Evolutionary conservation across 37 sponge, comb jelly and placozoan genomes (phyloP), one percentile per base, ranked within the genome.

Genomic region (Haliclona indistincta): DNA sequence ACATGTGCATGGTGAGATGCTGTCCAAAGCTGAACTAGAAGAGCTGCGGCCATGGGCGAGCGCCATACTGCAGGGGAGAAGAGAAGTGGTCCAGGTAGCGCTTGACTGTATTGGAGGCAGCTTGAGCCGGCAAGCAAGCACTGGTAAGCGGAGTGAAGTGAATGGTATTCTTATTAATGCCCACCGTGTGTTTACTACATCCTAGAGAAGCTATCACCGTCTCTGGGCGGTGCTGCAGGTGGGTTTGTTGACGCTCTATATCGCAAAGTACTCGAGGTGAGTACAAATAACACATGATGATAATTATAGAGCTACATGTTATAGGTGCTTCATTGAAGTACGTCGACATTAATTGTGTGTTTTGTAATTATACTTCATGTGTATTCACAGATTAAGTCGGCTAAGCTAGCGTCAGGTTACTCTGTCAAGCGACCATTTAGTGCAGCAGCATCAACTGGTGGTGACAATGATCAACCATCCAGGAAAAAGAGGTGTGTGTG

Each of bases 31-130:
- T 32, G 84, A 82, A 58, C n/a, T 93, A 20, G 93, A 80, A 37
- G 85, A 79, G 29, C 55, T 93, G 10, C 75, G 85, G 55, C 86
- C 93, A 34, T 88, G 86, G 86, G 69, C 88, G 15, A 40, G 81
- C 36, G 56, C 61, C 8, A 38, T 76, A 17, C 69, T 88, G n/a
- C 90, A 90, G 23, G 68, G 76, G n/a, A 53, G 65, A 7, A 67
- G 80, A 36, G 26, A 29, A 2, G 69, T 87, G 17, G 81, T 87
- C 56, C 61, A 54, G 29, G 53, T 75, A 39, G 81, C 76, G 1
- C 44, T 87, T 32, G 87, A 87, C 64, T 87, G 87, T 44, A 68
- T 87, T 35, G 81, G 62, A 0, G 75, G 75, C 36, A 87, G 77
- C 65, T 43, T 87, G 36, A 87, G 60, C 54, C 74, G 87, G 34